Evolutionary conservation across 2,797 vertebrate species (phyloP).

Genomic region (Heteromormyrus szaboi): DNA sequence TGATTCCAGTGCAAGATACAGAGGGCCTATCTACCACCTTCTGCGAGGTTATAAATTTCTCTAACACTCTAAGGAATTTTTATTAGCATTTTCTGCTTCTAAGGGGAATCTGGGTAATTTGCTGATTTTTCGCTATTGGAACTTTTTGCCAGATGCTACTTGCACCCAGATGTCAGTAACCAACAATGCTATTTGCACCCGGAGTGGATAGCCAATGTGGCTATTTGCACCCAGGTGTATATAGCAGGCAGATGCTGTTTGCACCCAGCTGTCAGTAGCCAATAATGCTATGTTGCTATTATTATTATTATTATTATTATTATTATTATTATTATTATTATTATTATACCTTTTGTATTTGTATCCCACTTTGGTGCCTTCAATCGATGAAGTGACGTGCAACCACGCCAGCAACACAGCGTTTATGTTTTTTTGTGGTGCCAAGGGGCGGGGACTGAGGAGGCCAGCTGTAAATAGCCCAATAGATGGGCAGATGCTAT

Average conservation of each 20-base stretch:
- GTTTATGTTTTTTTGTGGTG: neutral
- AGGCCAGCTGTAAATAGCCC: neutral
- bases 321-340: neutral
- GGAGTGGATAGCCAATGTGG: neutral
- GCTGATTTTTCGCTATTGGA: neutral
- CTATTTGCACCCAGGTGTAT: neutral
- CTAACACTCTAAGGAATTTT: neutral
- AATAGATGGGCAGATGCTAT: neutral
- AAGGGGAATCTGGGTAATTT: neutral
- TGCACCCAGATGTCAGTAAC: neutral
- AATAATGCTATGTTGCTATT: neutral
- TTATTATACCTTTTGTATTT: neutral
- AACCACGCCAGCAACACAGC: neutral
- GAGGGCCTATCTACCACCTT: neutral
- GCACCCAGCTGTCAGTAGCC: neutral
- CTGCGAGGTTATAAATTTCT: neutral
- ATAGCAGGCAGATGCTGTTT: neutral
- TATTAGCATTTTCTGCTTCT: neutral
- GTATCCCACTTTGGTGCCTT: neutral
- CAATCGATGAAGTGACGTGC: neutral
- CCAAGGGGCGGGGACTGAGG: neutral
- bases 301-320: neutral
- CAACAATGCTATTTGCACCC: neutral
- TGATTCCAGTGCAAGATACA: neutral
- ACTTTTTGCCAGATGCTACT: neutral